Conservation (phyloP, 1,140 invertebrate species). For the Dysdera silvatica region DNA sequence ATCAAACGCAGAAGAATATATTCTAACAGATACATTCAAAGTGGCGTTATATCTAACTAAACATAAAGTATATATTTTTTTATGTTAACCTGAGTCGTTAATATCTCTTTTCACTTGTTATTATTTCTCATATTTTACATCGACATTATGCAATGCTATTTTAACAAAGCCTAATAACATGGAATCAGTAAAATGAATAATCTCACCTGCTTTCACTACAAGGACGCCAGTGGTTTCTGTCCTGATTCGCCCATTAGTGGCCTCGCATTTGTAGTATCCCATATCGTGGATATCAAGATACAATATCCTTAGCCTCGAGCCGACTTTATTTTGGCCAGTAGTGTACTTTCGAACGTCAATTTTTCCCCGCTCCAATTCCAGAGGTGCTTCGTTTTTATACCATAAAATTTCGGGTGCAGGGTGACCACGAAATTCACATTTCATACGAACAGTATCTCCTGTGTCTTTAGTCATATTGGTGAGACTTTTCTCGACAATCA, state of each 20-base stretch:
- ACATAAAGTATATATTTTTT: no score
- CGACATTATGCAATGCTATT: no score
- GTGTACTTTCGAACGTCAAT: conserved; percentile 47
- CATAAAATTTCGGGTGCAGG: conserved; percentile 55
- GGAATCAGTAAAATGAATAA: background rate
- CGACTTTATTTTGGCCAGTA: conserved; percentile 31
- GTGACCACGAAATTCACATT: conserved; percentile 59
- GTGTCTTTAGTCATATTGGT: conserved; percentile 55
- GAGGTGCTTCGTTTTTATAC: conserved; percentile 58
- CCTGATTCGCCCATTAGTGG: conserved; percentile 52
- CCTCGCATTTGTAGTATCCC: conserved; percentile 62
- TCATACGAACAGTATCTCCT: conserved; percentile 54
- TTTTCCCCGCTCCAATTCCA: conserved; percentile 49
- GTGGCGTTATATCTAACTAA: no score
- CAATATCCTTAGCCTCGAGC: conserved; percentile 52
- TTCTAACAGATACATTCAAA: no score
- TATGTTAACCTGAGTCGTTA: no score
- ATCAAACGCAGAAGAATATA: no score
- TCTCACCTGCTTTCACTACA: conserved; percentile 48
- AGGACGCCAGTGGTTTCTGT: conserved; percentile 55
- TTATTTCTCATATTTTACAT: no score
- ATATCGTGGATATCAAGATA: conserved; percentile 57
- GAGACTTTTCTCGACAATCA: conserved; percentile 17
- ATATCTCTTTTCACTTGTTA: no score
- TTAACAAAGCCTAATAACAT: no score